Percentiles rank a stretch among this genome's conserved stretches.
Conservation (phyloP, 2,888 invertebrate genomes). For the Elegia similella region DNA sequence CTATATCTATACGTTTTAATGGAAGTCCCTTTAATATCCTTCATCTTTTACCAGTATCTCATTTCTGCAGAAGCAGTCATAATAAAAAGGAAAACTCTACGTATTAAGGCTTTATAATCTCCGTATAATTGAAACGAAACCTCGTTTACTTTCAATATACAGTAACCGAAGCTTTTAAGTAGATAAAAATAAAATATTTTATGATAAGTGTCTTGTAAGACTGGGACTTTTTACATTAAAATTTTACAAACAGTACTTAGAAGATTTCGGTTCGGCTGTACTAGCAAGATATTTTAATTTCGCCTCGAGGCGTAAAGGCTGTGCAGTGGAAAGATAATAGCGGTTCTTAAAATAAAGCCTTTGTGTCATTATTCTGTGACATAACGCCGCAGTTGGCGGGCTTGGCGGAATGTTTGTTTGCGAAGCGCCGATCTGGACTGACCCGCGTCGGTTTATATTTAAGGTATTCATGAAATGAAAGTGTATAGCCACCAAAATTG, state of each 20-base stretch:
- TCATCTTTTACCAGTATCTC: background rate
- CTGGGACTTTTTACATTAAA: constrained; percentile 14
- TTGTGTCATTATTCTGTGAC: constrained; percentile 62
- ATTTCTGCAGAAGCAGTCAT: background rate
- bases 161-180: constrained; percentile 4
- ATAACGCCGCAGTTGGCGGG: constrained; percentile 31
- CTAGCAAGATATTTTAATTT: constrained; percentile 59
- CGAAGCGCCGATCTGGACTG: constrained; percentile 33
- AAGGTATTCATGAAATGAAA: constrained; percentile 14
- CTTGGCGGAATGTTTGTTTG: constrained; percentile 30
- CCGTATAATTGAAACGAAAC: background rate
- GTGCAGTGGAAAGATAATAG: constrained; percentile 59
- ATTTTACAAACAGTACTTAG: constrained; percentile 18
- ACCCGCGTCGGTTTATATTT: constrained; percentile 21
- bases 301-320: constrained; percentile 46
- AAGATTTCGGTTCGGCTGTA: constrained; percentile 35
- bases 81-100: background rate
- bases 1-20: too few relatives aligned
- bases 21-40: too few relatives aligned
- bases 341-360: constrained; percentile 67
- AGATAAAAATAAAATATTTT: constrained; percentile 17
- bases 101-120: background rate
- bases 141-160: constrained; percentile 7
- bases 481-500: constrained; percentile 17
- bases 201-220: constrained; percentile 20